Evolutionary conservation across 1,140 invertebrate genomes (phyloP).

Genomic region (Drosophila pectinifera): DNA sequence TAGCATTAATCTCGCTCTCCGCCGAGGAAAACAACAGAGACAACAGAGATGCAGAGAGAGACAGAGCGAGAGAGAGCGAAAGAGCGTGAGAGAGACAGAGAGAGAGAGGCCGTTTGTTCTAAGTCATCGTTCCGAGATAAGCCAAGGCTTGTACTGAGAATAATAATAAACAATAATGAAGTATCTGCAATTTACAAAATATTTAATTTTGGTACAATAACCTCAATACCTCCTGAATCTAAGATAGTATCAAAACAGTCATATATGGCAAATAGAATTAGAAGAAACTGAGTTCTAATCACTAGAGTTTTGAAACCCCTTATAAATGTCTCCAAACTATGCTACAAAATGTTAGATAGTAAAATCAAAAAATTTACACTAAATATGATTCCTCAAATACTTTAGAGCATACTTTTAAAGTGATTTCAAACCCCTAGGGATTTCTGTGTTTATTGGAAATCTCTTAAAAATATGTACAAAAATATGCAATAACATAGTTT

Average conservation of each 20-base stretch:
- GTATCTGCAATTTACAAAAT: background rate
- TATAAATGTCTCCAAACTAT: no score
- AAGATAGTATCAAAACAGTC: background rate
- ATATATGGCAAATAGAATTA: no score
- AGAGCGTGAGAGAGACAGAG: background rate
- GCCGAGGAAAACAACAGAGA: constrained; percentile 36
- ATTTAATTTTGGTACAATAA: background rate
- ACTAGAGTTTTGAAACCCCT: no score
- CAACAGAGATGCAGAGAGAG: background rate
- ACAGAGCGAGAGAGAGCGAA: background rate
- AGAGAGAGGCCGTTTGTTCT: constrained; percentile 9
- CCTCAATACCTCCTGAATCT: background rate
- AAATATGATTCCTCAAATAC: no score
- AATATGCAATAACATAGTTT: background rate
- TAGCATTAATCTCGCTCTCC: constrained; percentile 59
- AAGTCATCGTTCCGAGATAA: constrained; percentile 38
- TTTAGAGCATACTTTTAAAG: no score
- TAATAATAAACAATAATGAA: constrained; percentile 8
- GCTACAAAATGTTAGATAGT: no score
- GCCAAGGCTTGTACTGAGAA: constrained; percentile 35
- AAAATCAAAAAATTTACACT: no score
- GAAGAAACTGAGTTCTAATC: no score
- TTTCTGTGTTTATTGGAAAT: no score
- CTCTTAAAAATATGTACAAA: no score
- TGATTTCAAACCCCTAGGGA: no score